Percentiles rank a stretch among this genome's conserved stretches.
Evolutionary conservation across 2,797 vertebrate genomes (phyloP).

Genomic region (Sciurus vulgaris): DNA sequence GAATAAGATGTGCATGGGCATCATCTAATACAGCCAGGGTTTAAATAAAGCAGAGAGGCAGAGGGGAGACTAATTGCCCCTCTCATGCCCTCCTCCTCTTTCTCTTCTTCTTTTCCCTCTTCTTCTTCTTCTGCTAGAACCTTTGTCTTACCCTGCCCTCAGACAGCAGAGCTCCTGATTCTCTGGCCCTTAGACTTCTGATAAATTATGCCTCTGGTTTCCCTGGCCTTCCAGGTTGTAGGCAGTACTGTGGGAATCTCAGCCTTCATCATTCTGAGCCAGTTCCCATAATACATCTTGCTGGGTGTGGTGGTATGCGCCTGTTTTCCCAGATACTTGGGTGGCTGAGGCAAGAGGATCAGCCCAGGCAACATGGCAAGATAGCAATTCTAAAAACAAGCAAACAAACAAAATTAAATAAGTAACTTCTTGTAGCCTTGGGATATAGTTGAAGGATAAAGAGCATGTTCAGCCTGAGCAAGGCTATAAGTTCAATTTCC

Average conservation of each 20-base stretch:
- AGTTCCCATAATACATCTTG: not conserved
- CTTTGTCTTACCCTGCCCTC: not conserved
- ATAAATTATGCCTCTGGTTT: not conserved
- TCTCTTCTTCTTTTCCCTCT: not conserved
- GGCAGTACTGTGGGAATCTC: not conserved
- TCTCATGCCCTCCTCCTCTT: too few relatives aligned
- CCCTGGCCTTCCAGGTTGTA: not conserved
- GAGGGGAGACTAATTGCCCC: accelerated
- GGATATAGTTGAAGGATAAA: not conserved
- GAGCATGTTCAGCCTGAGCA: not conserved
- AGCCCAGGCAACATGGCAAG: not conserved
- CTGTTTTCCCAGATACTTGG: not conserved
- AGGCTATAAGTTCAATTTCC: not conserved
- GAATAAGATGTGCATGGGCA: not conserved
- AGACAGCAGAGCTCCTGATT: not conserved
- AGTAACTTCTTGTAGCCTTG: not conserved
- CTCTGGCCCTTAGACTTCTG: not conserved
- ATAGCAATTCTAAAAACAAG: not conserved
- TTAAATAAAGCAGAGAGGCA: not conserved
- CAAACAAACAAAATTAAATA: not conserved
- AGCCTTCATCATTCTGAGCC: not conserved
- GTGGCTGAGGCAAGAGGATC: not conserved
- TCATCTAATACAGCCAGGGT: not conserved
- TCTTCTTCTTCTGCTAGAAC: not conserved
- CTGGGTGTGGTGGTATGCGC: too few relatives aligned